Base-by-base conservation (phyloP, 2,113 vertebrate species). In the Acanthisitta chloris region DNA sequence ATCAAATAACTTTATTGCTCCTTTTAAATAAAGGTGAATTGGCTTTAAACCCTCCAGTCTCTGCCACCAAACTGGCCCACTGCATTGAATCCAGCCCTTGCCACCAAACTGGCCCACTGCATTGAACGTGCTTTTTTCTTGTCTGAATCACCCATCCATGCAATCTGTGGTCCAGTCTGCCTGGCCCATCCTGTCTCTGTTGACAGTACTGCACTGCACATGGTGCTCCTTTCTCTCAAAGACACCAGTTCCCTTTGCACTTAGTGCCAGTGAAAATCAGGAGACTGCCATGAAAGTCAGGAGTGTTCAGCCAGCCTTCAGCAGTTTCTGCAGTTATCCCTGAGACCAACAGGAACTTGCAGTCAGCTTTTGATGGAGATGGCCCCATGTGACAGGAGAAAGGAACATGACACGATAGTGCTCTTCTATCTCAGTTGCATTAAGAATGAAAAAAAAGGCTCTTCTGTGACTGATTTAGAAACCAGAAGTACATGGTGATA, bases 81-180 rank as follows among this genome's bases (percentile, higher is more conserved):
- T n/a, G n/a, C n/a, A n/a, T n/a, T n/a, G n/a, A n/a, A n/a, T 69
- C 28, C 21, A 94, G 17, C 28, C 20, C 65, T 38, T 84, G 45
- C 12, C 57, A 58, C 38, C 71, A 87, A 7, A 26, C 14, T 43
- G 5, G 9, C n/a, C n/a, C 40, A 18, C 8, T 72, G 34, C 57
- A 17, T 12, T 59, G 70, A 57, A 34, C 0, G 0, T 43, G 21
- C 4, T 71, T 57, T 45, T 42, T 76, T 51, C 61, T 55, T 85
- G 17, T 62, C 45, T 57, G 43, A 64, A 33, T 42, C 33, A 46
- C 18, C 34, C 29, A n/a, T 15, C 46, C 17, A 0, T 18, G 29
- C 23, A 36, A 74, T 20, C 20, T 81, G 55, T 42, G 17, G 5
- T 49, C 18, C 72, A 28, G 24, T 34, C 81, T 70, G 12, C 29